Base-by-base conservation (phyloP, 2,888 invertebrate species). In the Philonicus albiceps region DNA sequence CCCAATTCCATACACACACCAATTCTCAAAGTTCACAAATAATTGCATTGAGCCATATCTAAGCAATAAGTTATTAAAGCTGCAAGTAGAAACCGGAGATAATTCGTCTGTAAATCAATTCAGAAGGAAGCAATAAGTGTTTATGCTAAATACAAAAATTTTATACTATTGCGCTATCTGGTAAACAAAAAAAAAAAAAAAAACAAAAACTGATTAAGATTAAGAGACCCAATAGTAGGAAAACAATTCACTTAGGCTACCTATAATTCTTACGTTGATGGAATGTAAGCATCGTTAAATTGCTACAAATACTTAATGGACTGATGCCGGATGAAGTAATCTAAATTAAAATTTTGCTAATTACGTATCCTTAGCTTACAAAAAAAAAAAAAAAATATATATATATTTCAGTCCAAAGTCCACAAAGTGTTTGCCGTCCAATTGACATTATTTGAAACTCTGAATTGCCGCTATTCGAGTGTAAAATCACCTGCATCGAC, bases 271-370 rank as follows among this genome's bases (percentile, higher is more conserved):
- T 81, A 84, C 40, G n/a, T 73, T 30, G 22, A 73, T 84, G 84
- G 84, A 84, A 84, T 84, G 84, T 73, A 40, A 72, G 73, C 73
- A 83, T 83, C 73, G n/a, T 19, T 53, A 80, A 80, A n/a, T 80
- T n/a, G n/a, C 53, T 49, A 31, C 13, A 80, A 80, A 53, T 80
- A 76, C 19, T 22, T 40, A 8, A 37, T 76, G 76, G 22, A 76
- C 40, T 27, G 64, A 64, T 64, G 64, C 64, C 22, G 11, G 27
- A 64, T 64, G 64, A 22, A 64, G 19, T 19, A 27, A 64, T 22
- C 19, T 64, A 64, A 64, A 49, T n/a, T n/a, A 49, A 64, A 64
- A 64, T 22, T 22, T 27, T 11, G 22, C 64, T 64, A 64, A 27
- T 22, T 22, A 55, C 22, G 11, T 55, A 27, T 11, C 27, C 22